These are phyloP conservation scores for Epinephelus fuscoguttatus DNA, from an alignment of 2,113 vertebrate genomes.

Conservation along the genomic window DNA sequence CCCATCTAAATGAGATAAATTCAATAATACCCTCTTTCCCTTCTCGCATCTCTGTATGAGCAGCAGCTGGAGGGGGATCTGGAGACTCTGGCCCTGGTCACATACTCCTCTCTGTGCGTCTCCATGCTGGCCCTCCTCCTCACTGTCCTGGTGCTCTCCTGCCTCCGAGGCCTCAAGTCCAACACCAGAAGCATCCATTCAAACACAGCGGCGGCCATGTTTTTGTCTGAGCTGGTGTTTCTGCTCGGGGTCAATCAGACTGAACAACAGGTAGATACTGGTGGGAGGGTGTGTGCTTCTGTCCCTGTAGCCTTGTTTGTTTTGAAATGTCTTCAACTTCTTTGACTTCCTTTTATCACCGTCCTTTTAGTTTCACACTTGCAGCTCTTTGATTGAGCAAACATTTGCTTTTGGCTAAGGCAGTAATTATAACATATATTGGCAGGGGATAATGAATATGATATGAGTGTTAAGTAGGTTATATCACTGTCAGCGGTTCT, in stretches of 20 bases:
- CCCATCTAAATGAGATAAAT: neutral
- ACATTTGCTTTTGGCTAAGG: neutral
- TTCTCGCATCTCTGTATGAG: constrained; percentile 36
- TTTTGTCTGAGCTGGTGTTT: constrained; percentile 94
- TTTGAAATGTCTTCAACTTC: neutral
- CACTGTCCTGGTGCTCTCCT: constrained; percentile 91
- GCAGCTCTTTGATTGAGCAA: neutral
- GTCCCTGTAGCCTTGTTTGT: neutral
- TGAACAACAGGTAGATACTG: constrained; percentile 92
- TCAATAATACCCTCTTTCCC: neutral
- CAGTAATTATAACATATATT: too few relatives aligned
- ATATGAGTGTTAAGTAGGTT: too few relatives aligned
- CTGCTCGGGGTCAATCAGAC: constrained; percentile 95
- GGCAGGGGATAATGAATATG: too few relatives aligned
- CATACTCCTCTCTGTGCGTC: constrained; percentile 90
- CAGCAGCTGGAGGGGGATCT: constrained; percentile 96
- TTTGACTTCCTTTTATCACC: neutral
- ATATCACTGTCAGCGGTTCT: too few relatives aligned
- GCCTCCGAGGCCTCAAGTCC: constrained; percentile 96
- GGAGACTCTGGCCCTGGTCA: constrained; percentile 94
- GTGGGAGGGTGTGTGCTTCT: neutral
- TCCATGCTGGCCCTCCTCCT: constrained; percentile 93
- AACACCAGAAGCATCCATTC: constrained; percentile 96
- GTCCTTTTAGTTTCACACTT: neutral
- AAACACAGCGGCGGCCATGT: constrained; percentile 92